A percentile compares a stretch with the other conserved stretches of the same genome.
Conservation (phyloP, 2,797 vertebrate species). For the Lophius americanus region DNA sequence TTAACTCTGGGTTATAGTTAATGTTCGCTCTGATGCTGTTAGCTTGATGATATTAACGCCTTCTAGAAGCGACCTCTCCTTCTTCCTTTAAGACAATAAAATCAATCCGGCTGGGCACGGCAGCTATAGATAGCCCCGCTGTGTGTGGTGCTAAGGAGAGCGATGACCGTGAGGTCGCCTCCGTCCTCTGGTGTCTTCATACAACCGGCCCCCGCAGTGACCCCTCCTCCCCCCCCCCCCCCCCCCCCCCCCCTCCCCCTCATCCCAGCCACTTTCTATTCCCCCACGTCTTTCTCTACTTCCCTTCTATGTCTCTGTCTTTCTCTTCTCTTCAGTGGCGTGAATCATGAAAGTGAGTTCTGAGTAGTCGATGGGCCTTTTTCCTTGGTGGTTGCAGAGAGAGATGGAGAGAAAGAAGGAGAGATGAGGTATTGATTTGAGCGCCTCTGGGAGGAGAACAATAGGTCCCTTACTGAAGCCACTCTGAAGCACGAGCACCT, state of each 20-base stretch:
- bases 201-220: slow-evolving; percentile 47
- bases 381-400: slow-evolving; percentile 39
- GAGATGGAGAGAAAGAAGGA: slow-evolving; percentile 31
- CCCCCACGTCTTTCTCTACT: slow-evolving; percentile 35
- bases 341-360: slow-evolving; percentile 75
- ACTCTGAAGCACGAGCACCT: slow-evolving; percentile 69
- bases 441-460: slow-evolving; percentile 74
- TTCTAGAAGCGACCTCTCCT: slow-evolving; percentile 38
- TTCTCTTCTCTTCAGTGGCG: slow-evolving; percentile 66
- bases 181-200: slow-evolving; percentile 70
- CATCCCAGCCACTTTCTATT: slow-evolving; percentile 38
- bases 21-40: slow-evolving; percentile 38
- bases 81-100: slow-evolving; percentile 57
- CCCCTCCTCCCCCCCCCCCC: slow-evolving; percentile 10
- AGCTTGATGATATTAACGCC: slow-evolving; percentile 39
- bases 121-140: slow-evolving; percentile 52
- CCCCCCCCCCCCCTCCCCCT: neutral
- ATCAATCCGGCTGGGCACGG: slow-evolving; percentile 46
- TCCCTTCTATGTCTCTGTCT: slow-evolving; percentile 47
- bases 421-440: slow-evolving; percentile 77
- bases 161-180: slow-evolving; percentile 58
- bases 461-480: slow-evolving; percentile 72
- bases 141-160: slow-evolving; percentile 54
- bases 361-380: slow-evolving; percentile 65
- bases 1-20: slow-evolving; percentile 23